Percentiles rank a stretch among this genome's conserved stretches.
phyloP scores from a whole-genome alignment of 92 coral and sea anemone genomes.

The Virgularia gustaviana region DNA sequence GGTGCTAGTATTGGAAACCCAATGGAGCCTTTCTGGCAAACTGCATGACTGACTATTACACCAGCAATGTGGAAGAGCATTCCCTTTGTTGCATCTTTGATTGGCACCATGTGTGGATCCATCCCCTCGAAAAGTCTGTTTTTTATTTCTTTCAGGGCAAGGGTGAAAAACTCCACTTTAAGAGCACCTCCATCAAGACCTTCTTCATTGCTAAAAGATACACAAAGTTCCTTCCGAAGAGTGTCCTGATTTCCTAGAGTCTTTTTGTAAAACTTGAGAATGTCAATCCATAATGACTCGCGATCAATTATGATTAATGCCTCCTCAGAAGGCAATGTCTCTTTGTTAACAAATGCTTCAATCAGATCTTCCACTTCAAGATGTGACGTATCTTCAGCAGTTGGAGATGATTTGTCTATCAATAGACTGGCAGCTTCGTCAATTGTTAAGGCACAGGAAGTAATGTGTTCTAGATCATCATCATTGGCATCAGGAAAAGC shows the following conservation, averaged over 20 bases:
- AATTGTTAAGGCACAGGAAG: not conserved
- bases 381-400: not conserved
- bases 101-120: conserved; percentile 22
- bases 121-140: conserved; percentile 46
- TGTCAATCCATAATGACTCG: conserved; percentile 36
- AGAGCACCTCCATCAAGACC: conserved; percentile 46
- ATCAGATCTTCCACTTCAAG: not conserved
- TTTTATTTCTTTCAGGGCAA: conserved; percentile 38
- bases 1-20: conserved; percentile 33
- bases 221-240: conserved; percentile 31
- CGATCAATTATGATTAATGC: conserved; percentile 6
- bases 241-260: not conserved
- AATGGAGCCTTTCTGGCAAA: conserved; percentile 10
- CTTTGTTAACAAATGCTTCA: not conserved
- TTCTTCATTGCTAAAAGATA: conserved; percentile 31
- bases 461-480: not conserved
- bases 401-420: not conserved
- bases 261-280: conserved; percentile 37
- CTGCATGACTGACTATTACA: conserved; percentile 13
- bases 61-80: conserved; percentile 43
- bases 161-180: conserved; percentile 29
- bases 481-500: not conserved
- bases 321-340: not conserved
- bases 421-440: not conserved
- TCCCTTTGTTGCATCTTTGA: conserved; percentile 38